These are phyloP conservation scores for Aplysina aerophoba DNA, from an alignment of 37 sponge, comb jelly and placozoan genomes.

Conservation along the genomic window DNA sequence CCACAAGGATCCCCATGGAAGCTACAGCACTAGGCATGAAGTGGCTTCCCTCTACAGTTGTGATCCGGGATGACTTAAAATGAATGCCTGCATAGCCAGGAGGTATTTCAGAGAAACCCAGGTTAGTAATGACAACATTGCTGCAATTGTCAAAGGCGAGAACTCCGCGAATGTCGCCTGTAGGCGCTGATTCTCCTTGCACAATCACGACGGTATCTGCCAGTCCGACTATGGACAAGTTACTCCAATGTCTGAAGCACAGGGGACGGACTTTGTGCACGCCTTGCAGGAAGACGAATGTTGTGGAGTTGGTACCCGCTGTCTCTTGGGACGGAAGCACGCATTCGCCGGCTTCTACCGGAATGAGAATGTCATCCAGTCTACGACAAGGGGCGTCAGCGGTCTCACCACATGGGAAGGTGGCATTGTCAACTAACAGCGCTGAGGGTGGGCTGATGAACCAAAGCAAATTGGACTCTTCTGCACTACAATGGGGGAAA, in stretches of 20 bases:
- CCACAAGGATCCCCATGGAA: not conserved
- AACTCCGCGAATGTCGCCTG: slow-evolving; percentile 25
- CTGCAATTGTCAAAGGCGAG: slow-evolving; percentile 45
- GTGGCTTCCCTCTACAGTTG: not conserved
- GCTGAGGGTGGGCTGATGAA: too few species aligned
- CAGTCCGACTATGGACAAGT: not conserved
- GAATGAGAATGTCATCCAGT: not conserved
- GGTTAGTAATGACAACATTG: slow-evolving; percentile 41
- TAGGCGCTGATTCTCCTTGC: not conserved
- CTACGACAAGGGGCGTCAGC: not conserved
- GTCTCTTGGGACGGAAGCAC: not conserved
- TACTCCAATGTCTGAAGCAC: slow-evolving; percentile 6
- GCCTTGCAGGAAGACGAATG: not conserved
- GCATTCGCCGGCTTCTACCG: not conserved
- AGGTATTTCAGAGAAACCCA: slow-evolving; percentile 35
- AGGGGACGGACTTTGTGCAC: not conserved
- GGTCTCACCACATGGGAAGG: not conserved
- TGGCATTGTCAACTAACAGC: too few species aligned
- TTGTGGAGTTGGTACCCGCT: slow-evolving; percentile 26
- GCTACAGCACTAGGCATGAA: not conserved
- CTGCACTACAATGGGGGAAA: too few species aligned
- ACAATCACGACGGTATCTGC: slow-evolving; percentile 8
- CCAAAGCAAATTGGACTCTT: too few species aligned
- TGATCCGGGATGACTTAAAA: not conserved
- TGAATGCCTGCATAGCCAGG: not conserved